phyloP scores from a whole-genome alignment of 2,888 invertebrate species.

The Ernsta delagoae region DNA sequence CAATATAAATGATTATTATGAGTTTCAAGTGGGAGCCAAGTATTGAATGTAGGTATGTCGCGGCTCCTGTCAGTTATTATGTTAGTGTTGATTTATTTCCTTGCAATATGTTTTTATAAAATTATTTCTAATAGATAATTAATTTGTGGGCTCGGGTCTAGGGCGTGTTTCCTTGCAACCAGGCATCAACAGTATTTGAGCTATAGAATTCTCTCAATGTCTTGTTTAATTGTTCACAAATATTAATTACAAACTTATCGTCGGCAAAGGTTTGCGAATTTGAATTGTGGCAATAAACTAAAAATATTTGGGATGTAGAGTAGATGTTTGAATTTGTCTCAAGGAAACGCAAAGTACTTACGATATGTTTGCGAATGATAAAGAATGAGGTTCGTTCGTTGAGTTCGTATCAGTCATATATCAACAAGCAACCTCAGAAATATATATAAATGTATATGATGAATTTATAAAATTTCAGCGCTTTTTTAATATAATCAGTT shows the following conservation, averaged over 20 bases:
- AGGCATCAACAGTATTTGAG: slow-evolving; percentile 25
- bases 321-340: slow-evolving; percentile 28
- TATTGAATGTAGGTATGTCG: slow-evolving; percentile 53
- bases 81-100: slow-evolving; percentile 59
- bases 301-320: too few relatives aligned
- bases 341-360: slow-evolving; percentile 68
- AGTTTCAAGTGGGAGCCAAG: slow-evolving; percentile 47
- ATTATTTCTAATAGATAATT: slow-evolving; percentile 62
- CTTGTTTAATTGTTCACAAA: slow-evolving; percentile 14
- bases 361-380: slow-evolving; percentile 56
- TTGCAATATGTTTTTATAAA: slow-evolving; percentile 67
- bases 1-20: slow-evolving; percentile 49
- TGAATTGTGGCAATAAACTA: slow-evolving; percentile 16
- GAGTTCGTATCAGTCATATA: slow-evolving; percentile 41
- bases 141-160: slow-evolving; percentile 49
- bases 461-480: slow-evolving; percentile 79
- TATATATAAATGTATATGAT: slow-evolving; percentile 71
- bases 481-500: slow-evolving; percentile 76
- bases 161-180: slow-evolving; percentile 33
- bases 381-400: slow-evolving; percentile 51
- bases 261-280: slow-evolving; percentile 36
- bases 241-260: slow-evolving; percentile 30
- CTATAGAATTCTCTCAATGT: not conserved
- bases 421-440: slow-evolving; percentile 42
- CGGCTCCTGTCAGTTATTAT: slow-evolving; percentile 53